phyloP scores from a whole-genome alignment of 2,797 vertebrate genomes.

The Etheostoma nigrum region DNA sequence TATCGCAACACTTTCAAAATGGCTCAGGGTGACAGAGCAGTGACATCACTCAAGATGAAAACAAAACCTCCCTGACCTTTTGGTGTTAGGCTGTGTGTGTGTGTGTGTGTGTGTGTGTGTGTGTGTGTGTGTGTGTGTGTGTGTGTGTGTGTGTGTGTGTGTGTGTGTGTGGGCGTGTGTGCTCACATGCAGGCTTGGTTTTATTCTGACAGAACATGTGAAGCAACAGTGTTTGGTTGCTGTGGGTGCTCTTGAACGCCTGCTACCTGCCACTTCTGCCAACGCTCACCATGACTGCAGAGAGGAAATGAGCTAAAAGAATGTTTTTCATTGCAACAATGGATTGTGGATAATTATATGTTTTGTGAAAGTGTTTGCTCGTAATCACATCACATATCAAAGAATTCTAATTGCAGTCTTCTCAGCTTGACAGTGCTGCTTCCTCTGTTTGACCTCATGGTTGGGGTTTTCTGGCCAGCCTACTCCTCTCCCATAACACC shows the following conservation, averaged over 20 bases:
- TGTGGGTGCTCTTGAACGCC: slow-evolving; percentile 6
- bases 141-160: neutral
- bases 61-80: slow-evolving; percentile 69
- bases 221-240: slow-evolving; percentile 27
- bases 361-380: neutral
- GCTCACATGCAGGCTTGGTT: slow-evolving; percentile 17
- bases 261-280: slow-evolving; percentile 23
- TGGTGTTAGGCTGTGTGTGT: slow-evolving; percentile 35
- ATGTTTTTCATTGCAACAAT: neutral
- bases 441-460: neutral
- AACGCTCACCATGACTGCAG: slow-evolving; percentile 12
- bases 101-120: neutral
- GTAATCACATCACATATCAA: neutral
- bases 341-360: neutral
- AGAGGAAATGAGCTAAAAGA: slow-evolving; percentile 2
- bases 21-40: slow-evolving; percentile 66
- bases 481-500: neutral
- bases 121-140: neutral
- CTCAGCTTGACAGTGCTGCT: neutral
- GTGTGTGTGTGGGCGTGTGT: neutral
- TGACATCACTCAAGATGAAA: slow-evolving; percentile 72
- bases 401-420: neutral
- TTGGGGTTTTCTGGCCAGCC: neutral
- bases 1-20: slow-evolving; percentile 69
- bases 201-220: slow-evolving; percentile 29